phyloP scores from a whole-genome alignment of 1,140 invertebrate genomes.

The Stenopsyche tienmushanensis region DNA sequence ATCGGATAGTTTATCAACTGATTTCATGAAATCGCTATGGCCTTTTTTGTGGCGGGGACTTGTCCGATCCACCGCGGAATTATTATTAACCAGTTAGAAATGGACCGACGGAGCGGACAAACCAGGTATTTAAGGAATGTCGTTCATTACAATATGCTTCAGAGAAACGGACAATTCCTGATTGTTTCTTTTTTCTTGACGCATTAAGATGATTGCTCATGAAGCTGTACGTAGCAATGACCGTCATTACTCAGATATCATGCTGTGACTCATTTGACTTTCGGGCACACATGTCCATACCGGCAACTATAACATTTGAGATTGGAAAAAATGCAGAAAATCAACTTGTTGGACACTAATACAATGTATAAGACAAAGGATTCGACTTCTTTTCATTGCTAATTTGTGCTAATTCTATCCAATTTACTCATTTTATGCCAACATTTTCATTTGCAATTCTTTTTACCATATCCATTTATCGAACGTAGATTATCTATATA shows the following conservation, averaged over 20 bases:
- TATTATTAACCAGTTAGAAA: conserved; percentile 34
- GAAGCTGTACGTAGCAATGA: background rate
- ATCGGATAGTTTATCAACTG: background rate
- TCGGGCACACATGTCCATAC: no score
- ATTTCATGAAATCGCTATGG: conserved; percentile 6
- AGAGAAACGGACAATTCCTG: conserved; percentile 4
- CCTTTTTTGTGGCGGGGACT: conserved; percentile 9
- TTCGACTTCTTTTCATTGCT: no score
- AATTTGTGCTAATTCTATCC: no score
- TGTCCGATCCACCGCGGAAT: conserved; percentile 6
- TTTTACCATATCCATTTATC: no score
- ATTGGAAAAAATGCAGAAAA: no score
- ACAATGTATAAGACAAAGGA: no score
- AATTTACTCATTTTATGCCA: no score
- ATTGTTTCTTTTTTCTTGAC: background rate
- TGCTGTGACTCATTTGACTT: background rate
- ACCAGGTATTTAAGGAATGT: conserved; percentile 32
- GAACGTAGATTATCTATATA: no score
- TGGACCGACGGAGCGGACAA: conserved; percentile 18
- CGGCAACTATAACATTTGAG: no score
- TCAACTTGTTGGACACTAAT: no score
- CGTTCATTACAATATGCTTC: conserved; percentile 26
- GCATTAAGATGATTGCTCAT: background rate
- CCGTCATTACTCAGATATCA: background rate
- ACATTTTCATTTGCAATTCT: no score